Percentiles rank a stretch among this genome's conserved stretches.
Conservation (phyloP, 2,888 invertebrate genomes). For the Chelonus formosanus region DNA sequence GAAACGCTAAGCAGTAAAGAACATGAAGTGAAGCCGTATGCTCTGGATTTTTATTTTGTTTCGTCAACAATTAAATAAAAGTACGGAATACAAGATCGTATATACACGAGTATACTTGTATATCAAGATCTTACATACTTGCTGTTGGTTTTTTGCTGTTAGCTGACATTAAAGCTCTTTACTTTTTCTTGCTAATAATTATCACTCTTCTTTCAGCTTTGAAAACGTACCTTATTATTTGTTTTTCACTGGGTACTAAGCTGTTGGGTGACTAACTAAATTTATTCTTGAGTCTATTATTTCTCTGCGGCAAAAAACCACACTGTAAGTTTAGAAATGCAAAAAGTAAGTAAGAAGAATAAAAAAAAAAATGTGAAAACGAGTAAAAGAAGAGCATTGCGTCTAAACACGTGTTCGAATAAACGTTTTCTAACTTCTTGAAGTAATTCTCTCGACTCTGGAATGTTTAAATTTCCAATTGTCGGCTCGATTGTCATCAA, state of each 20-base stretch:
- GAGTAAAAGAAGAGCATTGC: slow-evolving; percentile 7
- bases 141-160: slow-evolving; percentile 1
- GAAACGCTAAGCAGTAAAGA: slow-evolving; percentile 22
- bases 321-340: slow-evolving; percentile 16
- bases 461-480: background rate
- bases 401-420: slow-evolving; percentile 12
- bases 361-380: slow-evolving; percentile 23
- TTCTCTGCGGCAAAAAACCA: slow-evolving; percentile 11
- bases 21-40: too few relatives aligned
- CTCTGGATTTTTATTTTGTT: too few relatives aligned
- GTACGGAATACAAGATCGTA: too few relatives aligned
- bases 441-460: slow-evolving; percentile 17
- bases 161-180: background rate
- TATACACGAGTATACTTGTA: too few relatives aligned
- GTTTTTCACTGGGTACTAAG: slow-evolving; percentile 39
- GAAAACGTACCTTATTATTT: slow-evolving; percentile 40
- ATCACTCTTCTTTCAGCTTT: slow-evolving; percentile 19
- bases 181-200: slow-evolving; percentile 1
- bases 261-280: background rate
- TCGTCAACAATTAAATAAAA: too few relatives aligned
- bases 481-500: slow-evolving; percentile 10
- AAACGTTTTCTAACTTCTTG: slow-evolving; percentile 12
- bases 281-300: background rate
- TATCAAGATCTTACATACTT: slow-evolving; percentile 4
- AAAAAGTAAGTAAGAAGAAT: slow-evolving; percentile 30